These are phyloP conservation scores for Netelia inedita DNA, from an alignment of 2,888 invertebrate genomes.

Conservation along the genomic window DNA sequence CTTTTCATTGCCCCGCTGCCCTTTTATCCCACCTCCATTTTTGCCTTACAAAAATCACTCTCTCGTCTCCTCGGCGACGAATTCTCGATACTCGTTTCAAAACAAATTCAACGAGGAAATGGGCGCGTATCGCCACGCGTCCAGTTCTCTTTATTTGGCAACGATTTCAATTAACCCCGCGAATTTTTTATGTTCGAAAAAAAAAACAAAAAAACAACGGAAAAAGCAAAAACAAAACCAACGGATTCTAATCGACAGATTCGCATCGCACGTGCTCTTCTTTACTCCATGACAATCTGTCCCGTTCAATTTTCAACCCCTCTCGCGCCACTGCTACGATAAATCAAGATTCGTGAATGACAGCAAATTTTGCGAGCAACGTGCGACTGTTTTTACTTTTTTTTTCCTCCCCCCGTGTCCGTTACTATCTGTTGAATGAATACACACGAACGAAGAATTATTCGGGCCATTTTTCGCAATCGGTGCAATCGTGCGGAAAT, in stretches of 20 bases:
- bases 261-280: neutral
- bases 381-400: neutral
- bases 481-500: slow-evolving; percentile 35
- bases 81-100: slow-evolving; percentile 35
- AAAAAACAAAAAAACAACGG: neutral
- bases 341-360: neutral
- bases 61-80: neutral
- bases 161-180: no score
- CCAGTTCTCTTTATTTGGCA: no score
- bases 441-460: slow-evolving; percentile 7
- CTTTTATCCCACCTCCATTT: slow-evolving; percentile 21
- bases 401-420: neutral
- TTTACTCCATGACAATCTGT: neutral
- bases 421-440: slow-evolving; percentile 6
- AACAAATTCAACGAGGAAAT: slow-evolving; percentile 24
- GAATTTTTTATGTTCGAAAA: no score
- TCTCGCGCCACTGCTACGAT: no score
- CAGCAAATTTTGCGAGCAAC: slow-evolving; percentile 11
- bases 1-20: slow-evolving; percentile 15
- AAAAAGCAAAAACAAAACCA: neutral
- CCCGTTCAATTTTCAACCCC: neutral
- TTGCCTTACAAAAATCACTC: slow-evolving; percentile 40
- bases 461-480: slow-evolving; percentile 35
- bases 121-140: neutral
- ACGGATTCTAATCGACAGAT: neutral